Conservation (phyloP, 2,888 invertebrate genomes). For the Chorisops tibialis region DNA sequence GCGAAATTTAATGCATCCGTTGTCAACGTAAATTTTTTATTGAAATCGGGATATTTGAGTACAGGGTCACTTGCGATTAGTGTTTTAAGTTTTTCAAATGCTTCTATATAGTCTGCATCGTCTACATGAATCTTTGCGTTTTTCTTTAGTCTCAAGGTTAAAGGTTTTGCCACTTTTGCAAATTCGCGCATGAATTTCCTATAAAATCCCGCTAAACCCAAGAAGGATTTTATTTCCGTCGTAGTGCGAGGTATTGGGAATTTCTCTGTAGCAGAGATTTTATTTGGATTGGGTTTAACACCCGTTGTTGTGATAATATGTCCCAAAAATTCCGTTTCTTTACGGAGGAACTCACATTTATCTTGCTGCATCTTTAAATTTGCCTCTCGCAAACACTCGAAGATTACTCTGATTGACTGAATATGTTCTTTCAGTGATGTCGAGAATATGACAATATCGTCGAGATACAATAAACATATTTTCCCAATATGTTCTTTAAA, state of each 20-base stretch:
- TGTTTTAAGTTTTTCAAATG: neutral
- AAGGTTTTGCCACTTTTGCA: too few relatives aligned
- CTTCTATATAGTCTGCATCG: neutral
- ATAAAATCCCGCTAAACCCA: neutral
- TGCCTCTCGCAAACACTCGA: neutral
- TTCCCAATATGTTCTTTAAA: too few relatives aligned
- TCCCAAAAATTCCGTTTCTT: neutral
- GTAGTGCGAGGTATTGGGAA: neutral
- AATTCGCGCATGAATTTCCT: too few relatives aligned
- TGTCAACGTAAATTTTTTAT: constrained; percentile 37
- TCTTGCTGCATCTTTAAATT: too few relatives aligned
- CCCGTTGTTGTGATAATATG: neutral
- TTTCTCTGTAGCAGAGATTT: neutral
- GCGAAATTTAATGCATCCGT: constrained; percentile 40
- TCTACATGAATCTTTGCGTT: neutral
- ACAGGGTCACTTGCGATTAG: constrained; percentile 10
- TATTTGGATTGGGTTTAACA: constrained; percentile 8
- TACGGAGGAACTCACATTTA: neutral
- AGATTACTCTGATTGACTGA: too few relatives aligned
- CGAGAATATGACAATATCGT: too few relatives aligned
- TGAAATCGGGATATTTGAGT: constrained; percentile 27
- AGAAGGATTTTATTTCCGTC: neutral
- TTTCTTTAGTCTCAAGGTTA: too few relatives aligned
- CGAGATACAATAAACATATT: too few relatives aligned
- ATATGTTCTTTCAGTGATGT: too few relatives aligned